Percentiles rank a stretch among this genome's conserved stretches.
These are phyloP conservation scores for Epizoanthus illoricatus DNA, from an alignment of 92 coral and sea anemone species.

Conservation along the genomic window DNA sequence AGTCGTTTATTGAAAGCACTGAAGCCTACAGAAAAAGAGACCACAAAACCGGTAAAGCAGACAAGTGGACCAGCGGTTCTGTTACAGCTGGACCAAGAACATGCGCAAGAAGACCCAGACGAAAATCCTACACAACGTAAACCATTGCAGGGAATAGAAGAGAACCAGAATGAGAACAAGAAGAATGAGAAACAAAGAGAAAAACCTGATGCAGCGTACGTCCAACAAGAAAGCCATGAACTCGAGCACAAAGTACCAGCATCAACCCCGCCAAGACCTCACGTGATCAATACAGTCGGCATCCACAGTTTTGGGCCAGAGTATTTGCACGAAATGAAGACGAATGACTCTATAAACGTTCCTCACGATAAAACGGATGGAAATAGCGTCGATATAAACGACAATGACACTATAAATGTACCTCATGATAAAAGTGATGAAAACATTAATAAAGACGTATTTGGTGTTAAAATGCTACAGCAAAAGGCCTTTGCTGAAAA, in stretches of 20 bases:
- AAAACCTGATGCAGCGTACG: background rate
- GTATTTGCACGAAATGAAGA: background rate
- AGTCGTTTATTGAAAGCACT: background rate
- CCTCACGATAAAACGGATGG: slow-evolving; percentile 21
- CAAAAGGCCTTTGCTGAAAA: background rate
- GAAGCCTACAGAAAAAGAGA: background rate
- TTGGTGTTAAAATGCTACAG: background rate
- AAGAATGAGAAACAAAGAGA: background rate
- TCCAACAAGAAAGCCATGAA: no score
- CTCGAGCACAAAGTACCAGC: no score
- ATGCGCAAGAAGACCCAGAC: background rate
- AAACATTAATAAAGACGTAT: background rate
- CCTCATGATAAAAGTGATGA: slow-evolving; percentile 24
- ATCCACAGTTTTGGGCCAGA: background rate
- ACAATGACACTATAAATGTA: slow-evolving; percentile 28
- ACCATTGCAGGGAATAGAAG: background rate
- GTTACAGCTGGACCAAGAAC: background rate
- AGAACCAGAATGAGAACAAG: background rate
- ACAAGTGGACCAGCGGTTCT: background rate
- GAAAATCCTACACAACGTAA: background rate
- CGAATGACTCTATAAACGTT: slow-evolving; percentile 14
- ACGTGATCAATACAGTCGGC: background rate
- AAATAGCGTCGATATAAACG: background rate
- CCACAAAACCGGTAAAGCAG: background rate
- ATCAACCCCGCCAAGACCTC: no score